These are phyloP conservation scores for Parambassis ranga DNA, from an alignment of 2,797 vertebrate genomes.

Conservation along the genomic window DNA sequence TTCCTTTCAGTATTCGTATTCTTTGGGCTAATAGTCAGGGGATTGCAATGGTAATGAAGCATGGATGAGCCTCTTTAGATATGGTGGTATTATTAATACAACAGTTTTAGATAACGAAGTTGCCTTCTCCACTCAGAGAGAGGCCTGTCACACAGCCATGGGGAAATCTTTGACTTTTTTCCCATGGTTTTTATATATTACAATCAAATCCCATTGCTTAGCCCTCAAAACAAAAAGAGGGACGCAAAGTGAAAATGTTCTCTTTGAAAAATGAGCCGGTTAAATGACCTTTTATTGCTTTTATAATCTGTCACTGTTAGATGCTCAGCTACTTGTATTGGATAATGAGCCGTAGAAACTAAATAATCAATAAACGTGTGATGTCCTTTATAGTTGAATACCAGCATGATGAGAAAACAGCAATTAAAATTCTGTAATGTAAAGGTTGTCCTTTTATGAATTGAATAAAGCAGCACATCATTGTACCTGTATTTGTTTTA, in stretches of 20 bases:
- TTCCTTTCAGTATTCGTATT: slow-evolving; percentile 62
- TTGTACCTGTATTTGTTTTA: neutral
- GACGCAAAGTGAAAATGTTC: slow-evolving; percentile 17
- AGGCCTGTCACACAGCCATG: slow-evolving; percentile 32
- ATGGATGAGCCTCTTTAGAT: slow-evolving; percentile 70
- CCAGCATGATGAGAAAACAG: no score
- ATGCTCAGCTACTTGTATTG: slow-evolving; percentile 27
- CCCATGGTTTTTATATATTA: slow-evolving; percentile 23
- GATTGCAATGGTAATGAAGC: slow-evolving; percentile 72
- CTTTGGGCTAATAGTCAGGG: slow-evolving; percentile 69
- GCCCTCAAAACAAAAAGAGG: slow-evolving; percentile 28
- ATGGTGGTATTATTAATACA: slow-evolving; percentile 62
- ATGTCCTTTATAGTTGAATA: slow-evolving; percentile 16
- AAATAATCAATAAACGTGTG: slow-evolving; percentile 12
- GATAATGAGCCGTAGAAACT: slow-evolving; percentile 32
- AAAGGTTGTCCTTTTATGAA: neutral
- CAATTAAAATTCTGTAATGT: neutral
- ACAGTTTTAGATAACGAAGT: slow-evolving; percentile 65
- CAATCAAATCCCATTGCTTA: slow-evolving; percentile 22
- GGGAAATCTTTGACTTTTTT: slow-evolving; percentile 46
- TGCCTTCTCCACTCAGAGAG: slow-evolving; percentile 63
- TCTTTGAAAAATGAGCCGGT: neutral
- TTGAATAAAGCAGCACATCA: neutral
- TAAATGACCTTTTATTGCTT: slow-evolving; percentile 48
- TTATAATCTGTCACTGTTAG: slow-evolving; percentile 39